Conservation (phyloP, 2,888 invertebrate genomes). For the Aromia moschata region DNA sequence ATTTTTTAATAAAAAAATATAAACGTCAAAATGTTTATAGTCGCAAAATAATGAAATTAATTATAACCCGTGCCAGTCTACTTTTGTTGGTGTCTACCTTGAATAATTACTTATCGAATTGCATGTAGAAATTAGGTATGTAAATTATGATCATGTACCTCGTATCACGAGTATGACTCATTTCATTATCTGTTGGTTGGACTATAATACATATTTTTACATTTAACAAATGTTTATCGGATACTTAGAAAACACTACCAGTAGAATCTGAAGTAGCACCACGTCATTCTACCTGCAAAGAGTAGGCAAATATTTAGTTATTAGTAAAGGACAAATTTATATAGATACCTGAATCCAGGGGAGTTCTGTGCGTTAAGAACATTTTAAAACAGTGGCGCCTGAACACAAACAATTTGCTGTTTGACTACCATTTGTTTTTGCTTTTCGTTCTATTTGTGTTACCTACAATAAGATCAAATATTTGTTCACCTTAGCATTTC, state of each 20-base stretch:
- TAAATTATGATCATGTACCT: no score
- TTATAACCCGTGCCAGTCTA: no score
- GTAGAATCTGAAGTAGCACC: background rate
- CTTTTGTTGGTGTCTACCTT: no score
- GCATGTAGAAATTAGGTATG: no score
- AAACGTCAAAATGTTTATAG: no score
- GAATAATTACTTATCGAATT: no score
- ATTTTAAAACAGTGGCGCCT: constrained; percentile 46
- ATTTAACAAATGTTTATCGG: background rate
- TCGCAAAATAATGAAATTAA: no score
- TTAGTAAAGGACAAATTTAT: constrained; percentile 12
- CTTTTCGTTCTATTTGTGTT: constrained; percentile 39
- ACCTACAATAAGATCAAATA: constrained; percentile 45
- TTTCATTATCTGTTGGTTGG: no score
- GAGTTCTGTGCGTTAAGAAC: constrained; percentile 15
- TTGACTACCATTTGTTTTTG: constrained; percentile 48
- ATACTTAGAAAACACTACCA: background rate
- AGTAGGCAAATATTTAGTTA: constrained; percentile 13
- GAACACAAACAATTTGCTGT: constrained; percentile 49
- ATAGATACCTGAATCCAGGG: background rate
- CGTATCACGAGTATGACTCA: no score
- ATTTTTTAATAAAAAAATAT: no score
- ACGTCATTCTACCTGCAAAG: constrained; percentile 6
- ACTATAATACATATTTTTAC: no score
- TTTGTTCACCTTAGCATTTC: constrained; percentile 40